These are phyloP conservation scores for Pachypsylla venusta DNA, from an alignment of 1,140 invertebrate species.

Conservation along the genomic window DNA sequence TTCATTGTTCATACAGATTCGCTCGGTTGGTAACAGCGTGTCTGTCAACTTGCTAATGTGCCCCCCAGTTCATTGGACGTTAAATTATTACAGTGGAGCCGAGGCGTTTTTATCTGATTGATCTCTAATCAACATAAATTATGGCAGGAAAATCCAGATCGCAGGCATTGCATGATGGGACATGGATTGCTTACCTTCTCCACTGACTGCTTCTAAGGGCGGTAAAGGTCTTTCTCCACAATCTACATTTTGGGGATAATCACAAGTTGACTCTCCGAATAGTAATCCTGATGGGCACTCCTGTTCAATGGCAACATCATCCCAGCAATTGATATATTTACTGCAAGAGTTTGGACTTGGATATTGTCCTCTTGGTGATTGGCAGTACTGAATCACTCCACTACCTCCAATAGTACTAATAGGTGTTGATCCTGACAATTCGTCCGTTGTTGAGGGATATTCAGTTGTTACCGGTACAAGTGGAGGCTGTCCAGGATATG, in stretches of 20 bases:
- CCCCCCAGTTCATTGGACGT: no score
- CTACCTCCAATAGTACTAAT: constrained; percentile 7
- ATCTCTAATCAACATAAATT: no score
- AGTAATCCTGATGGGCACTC: constrained; percentile 42
- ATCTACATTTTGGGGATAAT: constrained; percentile 44
- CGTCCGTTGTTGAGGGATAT: neutral
- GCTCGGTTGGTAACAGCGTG: no score
- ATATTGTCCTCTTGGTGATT: constrained; percentile 38
- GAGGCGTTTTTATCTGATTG: no score
- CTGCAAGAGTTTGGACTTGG: constrained; percentile 41
- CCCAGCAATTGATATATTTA: constrained; percentile 54
- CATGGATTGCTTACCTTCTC: neutral
- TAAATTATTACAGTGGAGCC: no score
- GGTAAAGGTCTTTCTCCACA: constrained; percentile 36
- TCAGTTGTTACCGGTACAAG: constrained; percentile 8
- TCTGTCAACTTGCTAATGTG: no score
- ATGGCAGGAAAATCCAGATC: no score
- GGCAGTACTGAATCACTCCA: constrained; percentile 19
- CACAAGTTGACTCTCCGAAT: constrained; percentile 40
- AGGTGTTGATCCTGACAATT: neutral
- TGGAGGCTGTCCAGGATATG: constrained; percentile 13
- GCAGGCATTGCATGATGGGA: no score
- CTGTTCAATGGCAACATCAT: constrained; percentile 45
- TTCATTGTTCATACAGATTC: no score
- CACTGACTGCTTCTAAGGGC: neutral